These are phyloP conservation scores for Harmothoe impar DNA, from an alignment of 2,888 invertebrate species.

Conservation along the genomic window DNA sequence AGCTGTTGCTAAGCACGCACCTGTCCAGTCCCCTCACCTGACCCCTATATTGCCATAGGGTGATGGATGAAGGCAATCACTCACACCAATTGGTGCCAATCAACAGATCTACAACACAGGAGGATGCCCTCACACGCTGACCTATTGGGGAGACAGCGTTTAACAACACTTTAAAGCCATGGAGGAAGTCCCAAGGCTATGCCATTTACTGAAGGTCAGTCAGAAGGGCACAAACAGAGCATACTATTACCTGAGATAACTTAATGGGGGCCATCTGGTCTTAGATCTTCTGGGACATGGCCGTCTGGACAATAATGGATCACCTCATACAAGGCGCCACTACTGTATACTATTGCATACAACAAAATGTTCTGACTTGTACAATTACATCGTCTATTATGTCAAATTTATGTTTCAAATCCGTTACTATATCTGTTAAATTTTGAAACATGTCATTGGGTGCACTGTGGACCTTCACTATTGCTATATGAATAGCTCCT, in stretches of 20 bases:
- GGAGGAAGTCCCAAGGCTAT: background rate
- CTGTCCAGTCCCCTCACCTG: background rate
- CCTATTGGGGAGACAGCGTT: background rate
- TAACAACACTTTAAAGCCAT: background rate
- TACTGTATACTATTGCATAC: too few relatives aligned
- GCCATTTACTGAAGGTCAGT: background rate
- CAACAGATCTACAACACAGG: background rate
- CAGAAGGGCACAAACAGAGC: background rate
- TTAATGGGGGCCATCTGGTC: background rate
- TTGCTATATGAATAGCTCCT: too few relatives aligned
- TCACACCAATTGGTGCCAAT: conserved; percentile 43
- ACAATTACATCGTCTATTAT: too few relatives aligned
- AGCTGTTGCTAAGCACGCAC: background rate
- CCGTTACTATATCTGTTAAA: too few relatives aligned
- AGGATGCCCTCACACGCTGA: background rate
- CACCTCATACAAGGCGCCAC: background rate
- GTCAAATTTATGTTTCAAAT: too few relatives aligned
- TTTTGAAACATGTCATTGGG: too few relatives aligned
- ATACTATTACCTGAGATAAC: background rate
- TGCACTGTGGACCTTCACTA: too few relatives aligned
- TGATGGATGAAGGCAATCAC: conserved; percentile 30
- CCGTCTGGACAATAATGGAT: background rate
- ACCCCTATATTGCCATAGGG: background rate
- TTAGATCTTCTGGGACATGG: background rate
- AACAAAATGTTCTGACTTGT: too few relatives aligned